phyloP scores from a whole-genome alignment of 2,888 invertebrate species.

The Dynastes hyllus region DNA sequence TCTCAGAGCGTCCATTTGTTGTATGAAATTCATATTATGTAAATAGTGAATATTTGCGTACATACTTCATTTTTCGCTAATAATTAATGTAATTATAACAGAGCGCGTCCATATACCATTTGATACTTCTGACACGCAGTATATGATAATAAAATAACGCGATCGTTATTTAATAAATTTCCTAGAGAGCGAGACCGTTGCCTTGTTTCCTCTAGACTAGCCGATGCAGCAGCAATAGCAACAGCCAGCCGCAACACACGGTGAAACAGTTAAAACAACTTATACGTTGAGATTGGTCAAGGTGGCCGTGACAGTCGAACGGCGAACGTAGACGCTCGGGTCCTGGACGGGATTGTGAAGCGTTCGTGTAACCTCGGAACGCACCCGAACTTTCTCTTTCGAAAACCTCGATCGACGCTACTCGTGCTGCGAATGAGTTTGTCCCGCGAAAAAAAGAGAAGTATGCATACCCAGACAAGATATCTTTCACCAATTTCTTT shows the following conservation, averaged over 20 bases:
- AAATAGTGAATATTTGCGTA: too few species aligned
- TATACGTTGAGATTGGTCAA: conserved; percentile 70
- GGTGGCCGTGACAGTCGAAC: conserved; percentile 65
- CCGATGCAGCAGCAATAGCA: neutral
- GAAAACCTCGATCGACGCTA: conserved; percentile 48
- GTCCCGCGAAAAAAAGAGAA: neutral
- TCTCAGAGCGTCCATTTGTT: too few species aligned
- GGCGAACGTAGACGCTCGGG: conserved; percentile 4
- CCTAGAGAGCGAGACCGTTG: neutral
- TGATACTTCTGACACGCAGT: too few species aligned
- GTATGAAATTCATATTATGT: too few species aligned
- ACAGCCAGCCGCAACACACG: conserved; percentile 4
- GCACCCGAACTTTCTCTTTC: conserved; percentile 65
- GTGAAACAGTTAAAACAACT: conserved; percentile 63
- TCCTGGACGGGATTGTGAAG: conserved; percentile 52
- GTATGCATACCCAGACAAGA: conserved; percentile 14
- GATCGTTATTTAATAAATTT: conserved; percentile 2
- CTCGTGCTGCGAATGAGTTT: too few species aligned
- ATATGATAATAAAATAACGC: neutral
- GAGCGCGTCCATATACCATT: too few species aligned
- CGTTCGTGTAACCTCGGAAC: conserved; percentile 59
- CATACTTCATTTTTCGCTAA: too few species aligned
- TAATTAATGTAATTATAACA: too few species aligned
- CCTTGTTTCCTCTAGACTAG: neutral
- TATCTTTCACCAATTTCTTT: conserved; percentile 9